A percentile compares a stretch with the other conserved stretches of the same genome.
These are phyloP conservation scores for Macquaria ambigua DNA, from an alignment of 2,113 vertebrate genomes.

Conservation along the genomic window DNA sequence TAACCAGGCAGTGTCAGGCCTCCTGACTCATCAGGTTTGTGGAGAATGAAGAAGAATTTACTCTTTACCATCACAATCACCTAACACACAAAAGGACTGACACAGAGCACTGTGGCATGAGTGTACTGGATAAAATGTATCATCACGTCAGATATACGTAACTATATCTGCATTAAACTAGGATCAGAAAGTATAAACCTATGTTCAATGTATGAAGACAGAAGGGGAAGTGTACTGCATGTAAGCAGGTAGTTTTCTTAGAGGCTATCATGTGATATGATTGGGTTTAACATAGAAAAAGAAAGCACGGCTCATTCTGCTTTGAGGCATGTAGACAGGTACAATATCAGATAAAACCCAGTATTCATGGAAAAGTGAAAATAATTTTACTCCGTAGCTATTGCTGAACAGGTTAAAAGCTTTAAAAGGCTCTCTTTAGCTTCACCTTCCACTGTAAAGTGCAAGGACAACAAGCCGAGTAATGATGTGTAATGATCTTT, in stretches of 20 bases:
- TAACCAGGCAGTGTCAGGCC: conserved; percentile 68
- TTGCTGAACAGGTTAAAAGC: not conserved
- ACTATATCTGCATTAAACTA: not conserved
- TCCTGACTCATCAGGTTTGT: conserved; percentile 68
- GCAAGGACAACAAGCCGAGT: conserved; percentile 1
- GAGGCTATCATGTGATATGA: not conserved
- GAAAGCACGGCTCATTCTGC: not conserved
- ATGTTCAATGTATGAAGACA: not conserved
- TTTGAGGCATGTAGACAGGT: not conserved
- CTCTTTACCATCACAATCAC: conserved; percentile 24
- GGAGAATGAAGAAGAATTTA: conserved; percentile 52
- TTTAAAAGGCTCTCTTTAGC: not conserved
- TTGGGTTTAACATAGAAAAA: not conserved
- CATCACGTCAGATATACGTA: not conserved
- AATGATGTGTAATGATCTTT: not conserved
- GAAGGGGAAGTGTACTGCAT: not conserved
- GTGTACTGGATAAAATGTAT: not conserved
- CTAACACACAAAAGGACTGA: not conserved
- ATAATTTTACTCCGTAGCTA: not conserved
- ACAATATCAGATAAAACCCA: not conserved
- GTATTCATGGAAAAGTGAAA: not conserved
- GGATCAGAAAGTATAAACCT: not conserved
- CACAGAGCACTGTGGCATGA: not conserved
- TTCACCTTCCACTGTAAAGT: not conserved
- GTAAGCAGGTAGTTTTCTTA: not conserved